A percentile compares a stretch with the other conserved stretches of the same genome.
Evolutionary conservation across 2,113 vertebrate genomes (phyloP).

Genomic region (Kobus ellipsiprymnus): DNA sequence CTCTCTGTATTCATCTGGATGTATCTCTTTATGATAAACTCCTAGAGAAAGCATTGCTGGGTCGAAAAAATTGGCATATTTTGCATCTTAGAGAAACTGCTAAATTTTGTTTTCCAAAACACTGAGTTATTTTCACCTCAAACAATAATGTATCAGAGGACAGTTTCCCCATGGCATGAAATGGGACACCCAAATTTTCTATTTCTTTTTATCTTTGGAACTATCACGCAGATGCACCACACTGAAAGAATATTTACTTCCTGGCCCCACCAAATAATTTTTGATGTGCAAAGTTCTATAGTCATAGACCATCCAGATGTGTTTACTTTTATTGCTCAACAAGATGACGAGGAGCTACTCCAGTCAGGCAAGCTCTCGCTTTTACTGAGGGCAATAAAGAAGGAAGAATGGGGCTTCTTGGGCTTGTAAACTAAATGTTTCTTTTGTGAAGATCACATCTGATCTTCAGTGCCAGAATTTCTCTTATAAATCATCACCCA

Average conservation of each 20-base stretch:
- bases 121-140: background rate
- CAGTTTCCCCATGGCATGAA: background rate
- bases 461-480: background rate
- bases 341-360: background rate
- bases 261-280: background rate
- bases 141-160: background rate
- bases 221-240: background rate
- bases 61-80: background rate
- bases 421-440: background rate
- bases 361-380: background rate
- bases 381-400: background rate
- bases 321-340: background rate
- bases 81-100: background rate
- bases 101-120: background rate
- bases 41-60: background rate
- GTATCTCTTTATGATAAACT: background rate
- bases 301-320: no score
- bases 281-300: accelerated
- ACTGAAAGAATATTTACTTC: background rate
- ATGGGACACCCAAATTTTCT: accelerated
- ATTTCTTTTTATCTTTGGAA: background rate
- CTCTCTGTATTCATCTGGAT: background rate
- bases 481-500: background rate
- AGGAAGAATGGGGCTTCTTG: background rate
- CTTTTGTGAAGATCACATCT: background rate